Evolutionary conservation across 2,888 invertebrate genomes (phyloP).

Genomic region (Parthenolecanium corni): DNA sequence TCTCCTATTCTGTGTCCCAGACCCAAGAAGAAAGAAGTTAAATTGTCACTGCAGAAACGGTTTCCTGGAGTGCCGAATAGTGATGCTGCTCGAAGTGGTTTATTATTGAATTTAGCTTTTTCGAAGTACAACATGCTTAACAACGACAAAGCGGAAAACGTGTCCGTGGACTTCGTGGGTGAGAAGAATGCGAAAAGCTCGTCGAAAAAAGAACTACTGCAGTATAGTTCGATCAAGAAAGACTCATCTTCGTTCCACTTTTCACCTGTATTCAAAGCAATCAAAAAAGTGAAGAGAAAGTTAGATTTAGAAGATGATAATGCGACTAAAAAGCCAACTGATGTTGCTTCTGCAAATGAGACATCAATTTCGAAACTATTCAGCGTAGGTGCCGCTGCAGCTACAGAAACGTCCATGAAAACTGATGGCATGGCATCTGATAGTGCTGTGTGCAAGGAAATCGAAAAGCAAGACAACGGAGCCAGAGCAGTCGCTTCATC

Average conservation of each 20-base stretch:
- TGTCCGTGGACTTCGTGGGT: slow-evolving; percentile 2
- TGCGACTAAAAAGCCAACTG: not conserved
- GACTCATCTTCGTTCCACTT: not conserved
- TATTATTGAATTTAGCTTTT: slow-evolving; percentile 16
- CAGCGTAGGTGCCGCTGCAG: not conserved
- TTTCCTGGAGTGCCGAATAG: slow-evolving; percentile 24
- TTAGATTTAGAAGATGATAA: slow-evolving; percentile 16
- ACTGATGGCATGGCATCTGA: not conserved
- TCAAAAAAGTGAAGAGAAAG: slow-evolving; percentile 23
- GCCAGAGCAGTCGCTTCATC: not conserved
- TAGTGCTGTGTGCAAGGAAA: no score
- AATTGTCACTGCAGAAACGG: slow-evolving; percentile 15
- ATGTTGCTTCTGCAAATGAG: no score
- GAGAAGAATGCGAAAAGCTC: not conserved
- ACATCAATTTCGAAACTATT: not conserved
- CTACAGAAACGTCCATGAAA: not conserved
- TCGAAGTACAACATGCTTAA: slow-evolving; percentile 16
- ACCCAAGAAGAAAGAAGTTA: slow-evolving; percentile 5
- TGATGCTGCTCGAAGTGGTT: slow-evolving; percentile 12
- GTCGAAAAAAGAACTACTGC: slow-evolving; percentile 5
- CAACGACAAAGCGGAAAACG: not conserved
- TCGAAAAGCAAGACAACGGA: no score
- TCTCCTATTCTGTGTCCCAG: slow-evolving; percentile 7
- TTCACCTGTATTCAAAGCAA: slow-evolving; percentile 19
- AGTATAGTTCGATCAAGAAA: slow-evolving; percentile 16